These are phyloP conservation scores for Mnemiopsis leidyi DNA, from an alignment of 37 sponge, comb jelly and placozoan genomes.

Conservation along the genomic window DNA sequence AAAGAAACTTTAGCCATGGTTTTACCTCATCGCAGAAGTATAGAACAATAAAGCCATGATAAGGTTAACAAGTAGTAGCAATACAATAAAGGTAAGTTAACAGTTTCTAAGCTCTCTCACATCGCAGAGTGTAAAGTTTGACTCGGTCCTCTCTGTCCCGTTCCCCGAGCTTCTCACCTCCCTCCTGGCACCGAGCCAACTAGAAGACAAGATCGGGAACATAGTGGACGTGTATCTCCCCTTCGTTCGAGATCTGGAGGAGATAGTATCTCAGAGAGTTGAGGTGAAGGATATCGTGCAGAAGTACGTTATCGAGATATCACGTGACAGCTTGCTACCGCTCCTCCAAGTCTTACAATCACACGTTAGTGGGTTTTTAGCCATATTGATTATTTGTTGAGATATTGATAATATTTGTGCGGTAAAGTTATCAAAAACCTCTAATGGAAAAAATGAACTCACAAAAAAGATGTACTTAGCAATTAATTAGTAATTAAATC, in stretches of 20 bases:
- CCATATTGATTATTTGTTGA: no score
- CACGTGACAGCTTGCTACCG: background rate
- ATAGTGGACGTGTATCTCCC: constrained; percentile 39
- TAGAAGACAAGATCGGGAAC: background rate
- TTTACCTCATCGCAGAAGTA: no score
- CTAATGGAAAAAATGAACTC: no score
- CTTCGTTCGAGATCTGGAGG: constrained; percentile 2
- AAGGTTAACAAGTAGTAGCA: no score
- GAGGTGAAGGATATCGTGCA: background rate
- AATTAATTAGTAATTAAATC: no score
- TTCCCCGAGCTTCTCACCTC: background rate
- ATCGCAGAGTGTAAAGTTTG: background rate
- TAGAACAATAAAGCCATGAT: no score
- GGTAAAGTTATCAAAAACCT: no score
- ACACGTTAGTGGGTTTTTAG: background rate
- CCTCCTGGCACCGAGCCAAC: constrained; percentile 28
- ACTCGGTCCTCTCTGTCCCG: constrained; percentile 21
- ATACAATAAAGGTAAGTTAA: no score
- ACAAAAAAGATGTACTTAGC: no score
- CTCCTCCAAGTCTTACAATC: background rate
- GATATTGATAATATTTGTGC: no score
- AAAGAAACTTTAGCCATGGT: no score
- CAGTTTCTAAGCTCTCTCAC: background rate
- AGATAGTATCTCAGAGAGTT: background rate
- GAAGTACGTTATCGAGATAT: background rate